A percentile compares a stretch with the other conserved stretches of the same genome.
Evolutionary conservation across 1,140 invertebrate genomes (phyloP).

Genomic region (Sarcophaga bullata): DNA sequence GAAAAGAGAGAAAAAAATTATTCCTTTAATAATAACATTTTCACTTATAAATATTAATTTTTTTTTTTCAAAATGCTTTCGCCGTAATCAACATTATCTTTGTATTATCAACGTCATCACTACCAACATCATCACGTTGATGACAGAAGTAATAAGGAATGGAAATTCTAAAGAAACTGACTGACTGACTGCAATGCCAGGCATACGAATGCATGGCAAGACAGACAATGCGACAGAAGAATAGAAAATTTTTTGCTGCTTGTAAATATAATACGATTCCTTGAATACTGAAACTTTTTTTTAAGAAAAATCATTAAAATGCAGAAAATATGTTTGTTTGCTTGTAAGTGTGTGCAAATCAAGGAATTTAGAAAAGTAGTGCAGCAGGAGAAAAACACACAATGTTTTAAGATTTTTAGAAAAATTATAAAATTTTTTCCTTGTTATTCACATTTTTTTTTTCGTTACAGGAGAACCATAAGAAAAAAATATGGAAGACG

Average conservation of each 20-base stretch:
- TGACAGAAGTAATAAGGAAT: neutral
- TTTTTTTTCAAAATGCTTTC: neutral
- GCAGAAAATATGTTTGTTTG: neutral
- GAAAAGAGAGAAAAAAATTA: neutral
- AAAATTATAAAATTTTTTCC: too few relatives aligned
- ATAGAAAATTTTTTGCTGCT: neutral
- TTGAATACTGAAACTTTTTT: neutral
- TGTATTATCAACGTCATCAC: too few relatives aligned
- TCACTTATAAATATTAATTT: constrained; percentile 16
- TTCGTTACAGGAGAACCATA: too few relatives aligned
- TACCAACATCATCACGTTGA: neutral
- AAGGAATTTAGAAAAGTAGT: too few relatives aligned
- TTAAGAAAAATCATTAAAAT: neutral
- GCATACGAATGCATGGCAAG: neutral
- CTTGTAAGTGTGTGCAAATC: too few relatives aligned
- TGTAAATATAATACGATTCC: neutral
- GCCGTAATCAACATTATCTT: too few relatives aligned
- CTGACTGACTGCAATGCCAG: too few relatives aligned
- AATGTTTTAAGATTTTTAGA: too few relatives aligned
- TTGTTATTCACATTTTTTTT: too few relatives aligned
- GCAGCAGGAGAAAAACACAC: too few relatives aligned
- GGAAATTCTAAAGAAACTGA: constrained; percentile 14
- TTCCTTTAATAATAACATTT: constrained; percentile 3
- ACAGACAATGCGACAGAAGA: neutral
- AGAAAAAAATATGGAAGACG: too few relatives aligned